These are phyloP conservation scores for Okapia johnstoni DNA, from an alignment of 2,113 vertebrate genomes.

Conservation along the genomic window DNA sequence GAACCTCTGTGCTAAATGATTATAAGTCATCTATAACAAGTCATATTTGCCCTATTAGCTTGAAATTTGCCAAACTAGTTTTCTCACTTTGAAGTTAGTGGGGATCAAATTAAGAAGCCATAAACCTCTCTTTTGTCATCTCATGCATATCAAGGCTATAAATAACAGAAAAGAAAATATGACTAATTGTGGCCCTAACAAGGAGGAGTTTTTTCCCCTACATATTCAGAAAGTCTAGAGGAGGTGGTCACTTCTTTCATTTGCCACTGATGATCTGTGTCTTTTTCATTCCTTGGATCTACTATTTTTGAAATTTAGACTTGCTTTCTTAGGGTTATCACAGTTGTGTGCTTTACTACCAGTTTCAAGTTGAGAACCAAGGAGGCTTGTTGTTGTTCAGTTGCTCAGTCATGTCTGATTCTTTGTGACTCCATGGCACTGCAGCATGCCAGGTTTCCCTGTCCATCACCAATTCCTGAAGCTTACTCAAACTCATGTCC, in stretches of 20 bases:
- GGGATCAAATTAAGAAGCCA: neutral
- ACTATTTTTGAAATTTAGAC: neutral
- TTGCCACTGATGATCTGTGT: neutral
- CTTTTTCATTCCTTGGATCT: neutral
- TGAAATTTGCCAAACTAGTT: neutral
- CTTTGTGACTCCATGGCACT: neutral
- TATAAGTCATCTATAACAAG: neutral
- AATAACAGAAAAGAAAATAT: neutral
- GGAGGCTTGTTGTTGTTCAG: neutral
- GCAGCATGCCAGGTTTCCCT: neutral
- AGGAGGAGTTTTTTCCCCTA: neutral
- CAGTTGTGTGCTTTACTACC: neutral
- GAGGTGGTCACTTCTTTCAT: neutral
- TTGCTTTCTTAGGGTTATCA: neutral
- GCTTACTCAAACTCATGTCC: neutral
- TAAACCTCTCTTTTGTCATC: neutral
- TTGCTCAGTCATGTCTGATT: accelerated
- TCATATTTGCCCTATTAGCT: neutral
- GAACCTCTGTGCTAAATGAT: neutral
- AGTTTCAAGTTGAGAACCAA: neutral
- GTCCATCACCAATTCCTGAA: neutral
- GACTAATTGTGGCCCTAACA: neutral
- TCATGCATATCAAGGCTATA: neutral
- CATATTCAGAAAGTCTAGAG: neutral
- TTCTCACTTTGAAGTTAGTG: neutral